These are phyloP conservation scores for Hetaerina titia DNA, from an alignment of 2,888 invertebrate genomes.

Conservation along the genomic window DNA sequence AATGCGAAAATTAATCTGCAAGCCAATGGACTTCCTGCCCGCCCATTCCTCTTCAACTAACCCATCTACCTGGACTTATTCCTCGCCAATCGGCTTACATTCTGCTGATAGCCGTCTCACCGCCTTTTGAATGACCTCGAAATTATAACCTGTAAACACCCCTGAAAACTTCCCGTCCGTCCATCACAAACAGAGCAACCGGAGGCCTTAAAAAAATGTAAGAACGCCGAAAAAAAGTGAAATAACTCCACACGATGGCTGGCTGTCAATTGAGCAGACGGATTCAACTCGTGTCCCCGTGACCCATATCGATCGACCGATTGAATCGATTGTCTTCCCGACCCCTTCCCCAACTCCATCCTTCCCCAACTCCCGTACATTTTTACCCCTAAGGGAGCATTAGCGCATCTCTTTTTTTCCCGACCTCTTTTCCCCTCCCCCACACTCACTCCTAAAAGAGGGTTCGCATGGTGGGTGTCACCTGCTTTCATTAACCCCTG, in stretches of 20 bases:
- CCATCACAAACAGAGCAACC: constrained; percentile 34
- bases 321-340: constrained; percentile 44
- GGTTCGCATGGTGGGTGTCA: neutral
- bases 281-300: constrained; percentile 39
- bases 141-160: neutral
- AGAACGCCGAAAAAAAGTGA: neutral
- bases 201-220: neutral
- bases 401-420: neutral
- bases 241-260: neutral
- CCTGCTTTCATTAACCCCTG: neutral
- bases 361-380: neutral
- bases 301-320: constrained; percentile 40
- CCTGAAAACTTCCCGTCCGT: constrained; percentile 23
- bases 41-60: neutral
- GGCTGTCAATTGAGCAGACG: constrained; percentile 54
- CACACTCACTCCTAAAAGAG: neutral
- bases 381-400: neutral
- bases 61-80: neutral
- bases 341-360: neutral
- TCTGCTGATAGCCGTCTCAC: neutral
- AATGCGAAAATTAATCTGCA: neutral
- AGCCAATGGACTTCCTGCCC: neutral
- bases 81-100: neutral
- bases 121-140: neutral
- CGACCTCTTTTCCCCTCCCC: neutral